phyloP scores from a whole-genome alignment of 2,113 vertebrate species.

The Zingel zingel region DNA sequence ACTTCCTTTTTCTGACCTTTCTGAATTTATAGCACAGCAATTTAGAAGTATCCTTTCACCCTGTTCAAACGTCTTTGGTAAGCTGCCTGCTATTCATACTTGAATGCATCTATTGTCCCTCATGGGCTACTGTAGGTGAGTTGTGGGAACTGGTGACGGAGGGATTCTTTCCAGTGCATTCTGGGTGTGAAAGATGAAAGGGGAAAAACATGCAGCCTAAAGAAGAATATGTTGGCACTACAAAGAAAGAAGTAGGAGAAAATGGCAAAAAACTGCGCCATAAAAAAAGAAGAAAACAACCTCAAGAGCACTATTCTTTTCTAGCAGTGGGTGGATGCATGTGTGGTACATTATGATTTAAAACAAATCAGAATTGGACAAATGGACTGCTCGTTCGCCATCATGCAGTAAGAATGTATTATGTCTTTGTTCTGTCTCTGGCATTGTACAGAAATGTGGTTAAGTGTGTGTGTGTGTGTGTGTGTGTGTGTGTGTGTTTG shows the following conservation, averaged over 20 bases:
- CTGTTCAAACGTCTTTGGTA: slow-evolving; percentile 37
- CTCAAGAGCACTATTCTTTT: slow-evolving; percentile 21
- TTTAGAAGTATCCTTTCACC: slow-evolving; percentile 43
- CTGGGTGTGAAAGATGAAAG: slow-evolving; percentile 25
- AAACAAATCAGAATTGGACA: slow-evolving; percentile 27
- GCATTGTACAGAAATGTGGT: slow-evolving; percentile 2
- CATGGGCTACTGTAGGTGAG: slow-evolving; percentile 63
- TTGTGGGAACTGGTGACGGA: slow-evolving; percentile 58
- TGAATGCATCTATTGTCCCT: slow-evolving; percentile 71
- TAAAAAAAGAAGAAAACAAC: slow-evolving; percentile 3
- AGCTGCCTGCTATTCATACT: slow-evolving; percentile 56
- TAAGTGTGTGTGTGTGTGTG: not conserved
- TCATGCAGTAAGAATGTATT: slow-evolving; percentile 8
- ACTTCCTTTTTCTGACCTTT: no score
- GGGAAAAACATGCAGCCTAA: not conserved
- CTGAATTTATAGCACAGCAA: slow-evolving; percentile 27
- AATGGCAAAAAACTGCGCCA: not conserved
- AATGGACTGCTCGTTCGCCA: slow-evolving; percentile 17
- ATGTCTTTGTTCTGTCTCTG: slow-evolving; percentile 14
- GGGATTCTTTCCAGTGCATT: slow-evolving; percentile 59
- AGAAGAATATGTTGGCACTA: slow-evolving; percentile 3
- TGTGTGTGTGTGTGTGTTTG: slow-evolving; percentile 3
- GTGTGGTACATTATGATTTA: slow-evolving; percentile 27
- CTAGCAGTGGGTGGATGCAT: slow-evolving; percentile 25
- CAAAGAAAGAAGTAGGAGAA: slow-evolving; percentile 10